These are phyloP conservation scores for Trichonephila clavipes DNA, from an alignment of 1,140 invertebrate genomes.

Conservation along the genomic window DNA sequence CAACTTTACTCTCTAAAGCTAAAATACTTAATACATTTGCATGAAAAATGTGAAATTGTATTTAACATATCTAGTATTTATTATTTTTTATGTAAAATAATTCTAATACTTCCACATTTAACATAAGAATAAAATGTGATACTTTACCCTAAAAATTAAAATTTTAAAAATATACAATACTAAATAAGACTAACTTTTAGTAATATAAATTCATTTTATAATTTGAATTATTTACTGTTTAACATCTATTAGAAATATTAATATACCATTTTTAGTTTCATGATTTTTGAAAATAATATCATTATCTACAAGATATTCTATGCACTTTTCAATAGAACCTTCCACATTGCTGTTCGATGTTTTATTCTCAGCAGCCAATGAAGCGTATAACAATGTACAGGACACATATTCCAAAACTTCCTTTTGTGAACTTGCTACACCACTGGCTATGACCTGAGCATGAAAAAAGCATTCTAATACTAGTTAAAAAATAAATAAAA, in stretches of 20 bases:
- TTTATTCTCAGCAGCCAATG: conserved; percentile 37
- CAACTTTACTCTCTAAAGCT: no score
- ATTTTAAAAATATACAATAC: no score
- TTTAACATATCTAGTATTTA: no score
- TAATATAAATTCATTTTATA: background rate
- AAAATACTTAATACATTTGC: no score
- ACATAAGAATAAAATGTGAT: no score
- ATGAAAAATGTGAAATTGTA: no score
- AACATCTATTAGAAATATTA: background rate
- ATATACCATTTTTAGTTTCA: conserved; percentile 65
- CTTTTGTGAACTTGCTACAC: conserved; percentile 86
- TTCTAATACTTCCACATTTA: no score
- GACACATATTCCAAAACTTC: conserved; percentile 90
- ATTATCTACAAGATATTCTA: conserved; percentile 78
- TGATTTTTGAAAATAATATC: conserved; percentile 78
- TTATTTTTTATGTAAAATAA: no score
- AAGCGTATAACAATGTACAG: conserved; percentile 86
- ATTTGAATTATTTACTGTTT: no score
- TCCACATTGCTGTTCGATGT: background rate
- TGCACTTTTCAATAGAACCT: conserved; percentile 75
- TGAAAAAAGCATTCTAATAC: conserved; percentile 43
- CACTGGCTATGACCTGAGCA: conserved; percentile 90
- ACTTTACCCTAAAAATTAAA: no score
- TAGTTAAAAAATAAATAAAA: background rate
- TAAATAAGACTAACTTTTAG: no score